phyloP scores from a whole-genome alignment of 2,113 vertebrate genomes.

The Lepus americanus region DNA sequence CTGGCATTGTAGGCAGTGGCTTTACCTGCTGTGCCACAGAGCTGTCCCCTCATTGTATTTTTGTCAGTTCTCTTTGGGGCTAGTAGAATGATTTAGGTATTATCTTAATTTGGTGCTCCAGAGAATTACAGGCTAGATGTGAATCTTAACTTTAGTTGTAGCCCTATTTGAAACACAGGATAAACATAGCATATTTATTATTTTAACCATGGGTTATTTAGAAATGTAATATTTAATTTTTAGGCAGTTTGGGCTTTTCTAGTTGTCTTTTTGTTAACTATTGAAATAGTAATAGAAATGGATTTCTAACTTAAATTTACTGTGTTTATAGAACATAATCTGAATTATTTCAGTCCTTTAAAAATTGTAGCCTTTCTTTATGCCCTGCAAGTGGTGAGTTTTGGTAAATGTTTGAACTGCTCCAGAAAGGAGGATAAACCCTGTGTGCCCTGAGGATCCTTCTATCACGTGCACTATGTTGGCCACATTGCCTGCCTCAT shows the following conservation, averaged over 20 bases:
- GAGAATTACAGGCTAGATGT: background rate
- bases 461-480: background rate
- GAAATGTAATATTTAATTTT: background rate
- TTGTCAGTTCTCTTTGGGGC: background rate
- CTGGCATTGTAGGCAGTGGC: too few species aligned
- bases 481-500: background rate
- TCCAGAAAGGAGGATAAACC: background rate
- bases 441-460: background rate
- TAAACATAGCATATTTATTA: background rate
- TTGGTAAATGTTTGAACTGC: background rate
- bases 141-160: background rate
- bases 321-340: background rate
- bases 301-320: background rate
- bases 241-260: conserved; percentile 10
- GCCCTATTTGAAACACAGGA: background rate
- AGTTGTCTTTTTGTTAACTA: background rate
- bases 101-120: background rate
- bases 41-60: background rate
- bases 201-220: background rate
- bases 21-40: too few species aligned
- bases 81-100: background rate
- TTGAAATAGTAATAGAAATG: background rate
- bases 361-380: background rate
- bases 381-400: background rate
- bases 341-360: conserved; percentile 14